Base-by-base conservation (phyloP, 2,113 vertebrate genomes). In the Pygoscelis antarcticus region DNA sequence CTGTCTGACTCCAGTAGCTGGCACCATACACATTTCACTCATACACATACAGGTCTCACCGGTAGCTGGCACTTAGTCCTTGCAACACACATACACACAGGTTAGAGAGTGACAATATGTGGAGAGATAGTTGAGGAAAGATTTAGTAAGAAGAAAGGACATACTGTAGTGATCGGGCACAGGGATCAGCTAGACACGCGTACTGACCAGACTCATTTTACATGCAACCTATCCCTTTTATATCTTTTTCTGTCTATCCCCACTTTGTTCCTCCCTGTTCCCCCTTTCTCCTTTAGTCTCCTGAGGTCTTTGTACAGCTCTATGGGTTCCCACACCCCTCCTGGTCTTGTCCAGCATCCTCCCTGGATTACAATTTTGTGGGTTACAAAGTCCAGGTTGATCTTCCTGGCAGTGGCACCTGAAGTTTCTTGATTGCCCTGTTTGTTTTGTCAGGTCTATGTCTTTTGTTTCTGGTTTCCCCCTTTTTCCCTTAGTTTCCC, bases 261-360 rank as follows among this genome's bases (percentile, higher is more conserved):
- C 4, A 5, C 40, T 57, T 65, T 76, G 34, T 38, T 57, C 17
- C 18, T 57, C 9, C 27, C 9, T 2, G 4, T 3, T 47, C 7
- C 9, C 18, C 23, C 23, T 34, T 38, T 22, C 7, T 5, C 16
- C 5, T 44, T 74, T 36, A 64, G 18, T 29, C 11, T 27, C 1
- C 16, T 66, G 9, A 29, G 9, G 17, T 22, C 9, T 47, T 26
- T 27, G 18, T 27, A 57, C 5, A 76, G 22, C 13, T 40, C 42
- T 55, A 3, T 30, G 20, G 20, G 36, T 64, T 74, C 13, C 13
- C 22, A 20, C 29, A 49, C 4, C 11, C 7, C 9, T 75, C 42
- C 9, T 0, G 0, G 7, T 12, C 27, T 40, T 27, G 27, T 36
- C 30, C 5, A 3, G 4, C 46, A 26, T 36, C 8, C 8, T 5